These are phyloP conservation scores for Ptychochromis oligacanthus DNA, from an alignment of 2,113 vertebrate genomes.

Conservation along the genomic window DNA sequence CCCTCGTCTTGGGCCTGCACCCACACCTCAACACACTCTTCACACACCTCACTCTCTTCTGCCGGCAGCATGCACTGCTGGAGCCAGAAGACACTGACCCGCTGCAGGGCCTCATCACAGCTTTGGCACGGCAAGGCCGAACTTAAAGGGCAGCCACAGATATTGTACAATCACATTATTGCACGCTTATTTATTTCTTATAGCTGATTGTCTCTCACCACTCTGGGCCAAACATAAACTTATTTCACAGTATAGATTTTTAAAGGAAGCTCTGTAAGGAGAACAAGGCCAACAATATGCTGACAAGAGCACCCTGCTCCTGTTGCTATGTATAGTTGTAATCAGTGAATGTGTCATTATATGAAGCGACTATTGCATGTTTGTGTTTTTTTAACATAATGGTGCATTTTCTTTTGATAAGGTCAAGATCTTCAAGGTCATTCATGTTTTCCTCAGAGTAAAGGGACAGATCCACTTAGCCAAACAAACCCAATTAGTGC, in stretches of 20 bases:
- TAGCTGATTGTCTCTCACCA: background rate
- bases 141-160: conserved; percentile 10
- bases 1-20: conserved; percentile 79
- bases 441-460: background rate
- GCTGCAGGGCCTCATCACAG: conserved; percentile 80
- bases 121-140: conserved; percentile 58
- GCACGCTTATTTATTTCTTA: conserved; percentile 24
- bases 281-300: background rate
- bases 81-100: conserved; percentile 79
- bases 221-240: conserved; percentile 13
- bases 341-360: conserved; percentile 24
- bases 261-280: conserved; percentile 2
- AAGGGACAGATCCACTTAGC: background rate
- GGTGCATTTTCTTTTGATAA: conserved; percentile 35
- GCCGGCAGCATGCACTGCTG: conserved; percentile 79
- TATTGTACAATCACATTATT: background rate
- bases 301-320: background rate
- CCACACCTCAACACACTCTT: conserved; percentile 86
- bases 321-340: conserved; percentile 25
- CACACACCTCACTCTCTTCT: conserved; percentile 81
- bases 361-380: conserved; percentile 50
- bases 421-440: conserved; percentile 51
- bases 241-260: background rate
- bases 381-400: conserved; percentile 33
- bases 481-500: background rate